These are phyloP conservation scores for Nephotettix cincticeps DNA, from an alignment of 1,140 invertebrate genomes.

Conservation along the genomic window DNA sequence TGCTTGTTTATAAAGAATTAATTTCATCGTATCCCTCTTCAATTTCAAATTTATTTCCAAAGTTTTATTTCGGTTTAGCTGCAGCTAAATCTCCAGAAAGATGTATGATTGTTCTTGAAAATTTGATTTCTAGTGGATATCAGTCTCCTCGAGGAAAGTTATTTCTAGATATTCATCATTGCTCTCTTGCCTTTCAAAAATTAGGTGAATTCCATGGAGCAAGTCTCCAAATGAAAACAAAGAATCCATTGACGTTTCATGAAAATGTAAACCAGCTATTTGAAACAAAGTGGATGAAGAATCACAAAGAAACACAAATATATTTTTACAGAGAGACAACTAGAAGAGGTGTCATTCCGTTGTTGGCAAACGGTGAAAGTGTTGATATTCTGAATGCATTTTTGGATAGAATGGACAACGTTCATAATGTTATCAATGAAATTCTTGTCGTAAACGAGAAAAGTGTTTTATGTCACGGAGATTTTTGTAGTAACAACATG, in stretches of 20 bases:
- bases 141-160: neutral
- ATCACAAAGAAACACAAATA: constrained; percentile 9
- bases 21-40: constrained; percentile 18
- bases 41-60: constrained; percentile 18
- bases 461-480: constrained; percentile 54
- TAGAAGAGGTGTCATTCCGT: constrained; percentile 19
- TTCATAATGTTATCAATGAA: neutral
- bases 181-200: constrained; percentile 41
- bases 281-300: constrained; percentile 31
- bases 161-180: constrained; percentile 40
- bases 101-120: constrained; percentile 44
- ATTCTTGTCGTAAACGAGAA: constrained; percentile 42
- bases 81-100: neutral
- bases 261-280: constrained; percentile 41
- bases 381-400: neutral
- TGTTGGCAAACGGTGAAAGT: neutral
- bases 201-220: constrained; percentile 48
- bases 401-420: neutral
- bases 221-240: constrained; percentile 37
- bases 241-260: constrained; percentile 41
- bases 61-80: constrained; percentile 31
- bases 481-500: constrained; percentile 57
- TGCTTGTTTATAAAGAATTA: constrained; percentile 32
- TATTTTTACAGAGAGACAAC: neutral
- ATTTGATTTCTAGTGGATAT: constrained; percentile 38